Conservation (phyloP, 2,113 vertebrate genomes). For the Seriola rivoliana region DNA sequence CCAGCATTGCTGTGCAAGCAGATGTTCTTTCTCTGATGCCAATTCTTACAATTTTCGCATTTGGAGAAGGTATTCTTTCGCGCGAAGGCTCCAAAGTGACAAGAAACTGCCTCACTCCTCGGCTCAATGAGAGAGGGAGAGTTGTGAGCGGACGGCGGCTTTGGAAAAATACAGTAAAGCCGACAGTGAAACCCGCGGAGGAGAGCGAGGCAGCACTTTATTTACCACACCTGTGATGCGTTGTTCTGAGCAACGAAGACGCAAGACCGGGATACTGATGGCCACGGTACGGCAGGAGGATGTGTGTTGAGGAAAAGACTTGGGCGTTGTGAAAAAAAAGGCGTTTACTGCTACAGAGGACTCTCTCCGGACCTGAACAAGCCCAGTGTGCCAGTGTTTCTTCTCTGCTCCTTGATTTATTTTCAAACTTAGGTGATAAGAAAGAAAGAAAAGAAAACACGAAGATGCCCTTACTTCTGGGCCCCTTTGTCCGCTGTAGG, state of each 20-base stretch:
- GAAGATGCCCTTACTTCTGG: conserved; percentile 81
- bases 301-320: conserved; percentile 79
- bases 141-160: conserved; percentile 55
- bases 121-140: conserved; percentile 35
- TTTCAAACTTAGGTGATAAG: conserved; percentile 75
- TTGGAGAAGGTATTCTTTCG: conserved; percentile 65
- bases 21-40: conserved; percentile 80
- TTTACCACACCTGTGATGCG: conserved; percentile 87
- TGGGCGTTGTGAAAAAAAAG: conserved; percentile 59
- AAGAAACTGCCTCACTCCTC: conserved; percentile 49
- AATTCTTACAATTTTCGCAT: conserved; percentile 53
- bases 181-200: conserved; percentile 30
- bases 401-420: conserved; percentile 38
- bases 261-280: conserved; percentile 78
- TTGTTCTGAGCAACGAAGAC: conserved; percentile 84
- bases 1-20: conserved; percentile 85
- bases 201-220: conserved; percentile 64
- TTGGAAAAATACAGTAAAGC: conserved; percentile 30
- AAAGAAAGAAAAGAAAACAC: not conserved
- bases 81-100: conserved; percentile 66
- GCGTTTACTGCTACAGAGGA: conserved; percentile 66
- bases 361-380: conserved; percentile 60
- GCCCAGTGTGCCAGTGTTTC: conserved; percentile 34
- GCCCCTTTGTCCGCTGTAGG: conserved; percentile 84
- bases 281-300: conserved; percentile 71